Evolutionary conservation across 2,113 vertebrate species (phyloP).

Genomic region (Macroglossus sobrinus): DNA sequence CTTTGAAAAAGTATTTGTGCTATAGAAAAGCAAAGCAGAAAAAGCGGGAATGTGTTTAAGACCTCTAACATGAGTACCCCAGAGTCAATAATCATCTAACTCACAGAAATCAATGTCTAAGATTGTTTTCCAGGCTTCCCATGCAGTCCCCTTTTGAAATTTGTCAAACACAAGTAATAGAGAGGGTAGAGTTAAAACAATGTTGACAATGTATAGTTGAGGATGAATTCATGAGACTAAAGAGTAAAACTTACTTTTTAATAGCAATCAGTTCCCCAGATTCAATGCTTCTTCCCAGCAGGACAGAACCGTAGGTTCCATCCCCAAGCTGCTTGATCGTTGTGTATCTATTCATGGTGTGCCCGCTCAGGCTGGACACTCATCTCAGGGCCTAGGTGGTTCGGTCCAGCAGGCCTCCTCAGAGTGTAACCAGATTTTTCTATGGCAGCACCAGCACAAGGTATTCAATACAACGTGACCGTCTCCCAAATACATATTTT

Average conservation of each 20-base stretch:
- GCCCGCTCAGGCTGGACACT: slow-evolving; percentile 58
- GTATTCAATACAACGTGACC: slow-evolving; percentile 77
- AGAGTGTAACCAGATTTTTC: slow-evolving; percentile 91
- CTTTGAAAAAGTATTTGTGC: not conserved
- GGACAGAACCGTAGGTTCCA: slow-evolving; percentile 96
- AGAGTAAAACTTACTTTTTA: slow-evolving; percentile 89
- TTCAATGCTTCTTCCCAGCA: slow-evolving; percentile 94
- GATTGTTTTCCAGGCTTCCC: not conserved
- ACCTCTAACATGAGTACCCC: not conserved
- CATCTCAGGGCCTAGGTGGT: slow-evolving; percentile 77
- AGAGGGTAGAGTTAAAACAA: not conserved
- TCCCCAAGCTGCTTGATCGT: slow-evolving; percentile 95
- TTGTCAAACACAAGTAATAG: not conserved
- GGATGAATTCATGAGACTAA: not conserved
- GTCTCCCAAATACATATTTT: slow-evolving; percentile 89
- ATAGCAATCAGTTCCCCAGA: slow-evolving; percentile 97
- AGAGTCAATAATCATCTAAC: not conserved
- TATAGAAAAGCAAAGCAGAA: not conserved
- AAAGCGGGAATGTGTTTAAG: not conserved
- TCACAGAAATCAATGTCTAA: not conserved
- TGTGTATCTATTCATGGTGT: slow-evolving; percentile 95
- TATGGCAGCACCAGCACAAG: slow-evolving; percentile 89
- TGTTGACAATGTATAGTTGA: not conserved
- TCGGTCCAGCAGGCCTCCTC: slow-evolving; percentile 73
- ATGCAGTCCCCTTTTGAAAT: not conserved